Base-by-base conservation (phyloP, 2,797 vertebrate genomes). In the Choloepus didactylus region DNA sequence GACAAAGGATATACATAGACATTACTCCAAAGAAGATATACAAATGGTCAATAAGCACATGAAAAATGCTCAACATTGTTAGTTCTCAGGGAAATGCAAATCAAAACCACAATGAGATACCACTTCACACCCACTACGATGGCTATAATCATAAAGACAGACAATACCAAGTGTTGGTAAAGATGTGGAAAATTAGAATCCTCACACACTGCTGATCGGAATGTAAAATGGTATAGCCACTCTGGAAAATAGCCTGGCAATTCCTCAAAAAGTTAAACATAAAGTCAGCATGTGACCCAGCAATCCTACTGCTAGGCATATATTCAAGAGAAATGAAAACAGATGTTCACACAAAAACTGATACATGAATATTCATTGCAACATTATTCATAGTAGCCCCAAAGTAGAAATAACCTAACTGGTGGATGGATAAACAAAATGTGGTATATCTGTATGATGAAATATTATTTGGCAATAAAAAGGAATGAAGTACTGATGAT, bases 21-120 rank as follows among this genome's bases (percentile, higher is more conserved):
- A 92, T 92, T 93, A 83, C 44, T 38, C 70, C 81, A 90, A 95
- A 95, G 89, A 76, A 93, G 87, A 92, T 35, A 87, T 31, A 89
- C 16, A 81, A 85, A 82, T 66, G 85, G 67, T 25, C 80, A 93
- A n/a, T 31, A 92, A 76, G 21, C 7, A 77, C 35, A 10, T 83
- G 64, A 93, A 82, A 93, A 87, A 93, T 80, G 29, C 11, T 89
- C 46, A 85, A 66, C 15, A 29, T 87, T 49, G 25, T 41, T 35
- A 85, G 79, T 77, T 19, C 79, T 59, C 64, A 93, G n/a, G 62
- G 54, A 95, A 81, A 87, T 62, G 66, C n/a, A 94, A 89, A 62
- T 80, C 31, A 92, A 96, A 92, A 84, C 19, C n/a, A 25, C 38
- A 77, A 59, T 38, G 54, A 76, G 49, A 85, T 18, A 69, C 9